A percentile compares a stretch with the other conserved stretches of the same genome.
These are phyloP conservation scores for Poeciliopsis paucimaculata DNA, from an alignment of 2,797 vertebrate genomes.

Conservation along the genomic window DNA sequence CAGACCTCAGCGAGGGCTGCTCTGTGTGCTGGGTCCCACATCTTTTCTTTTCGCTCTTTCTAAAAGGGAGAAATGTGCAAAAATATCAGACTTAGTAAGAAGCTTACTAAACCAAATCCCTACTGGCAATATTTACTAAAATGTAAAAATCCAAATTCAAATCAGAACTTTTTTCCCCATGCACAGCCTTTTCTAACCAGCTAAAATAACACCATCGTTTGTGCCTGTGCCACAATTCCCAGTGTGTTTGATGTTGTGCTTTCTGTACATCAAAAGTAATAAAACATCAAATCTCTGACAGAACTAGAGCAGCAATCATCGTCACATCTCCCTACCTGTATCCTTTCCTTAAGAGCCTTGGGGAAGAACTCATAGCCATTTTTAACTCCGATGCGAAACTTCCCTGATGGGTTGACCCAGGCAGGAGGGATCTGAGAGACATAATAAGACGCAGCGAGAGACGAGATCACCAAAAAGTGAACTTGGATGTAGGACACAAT, in stretches of 20 bases:
- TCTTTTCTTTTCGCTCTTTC: slow-evolving; percentile 98
- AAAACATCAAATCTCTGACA: slow-evolving; percentile 9
- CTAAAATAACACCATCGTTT: neutral
- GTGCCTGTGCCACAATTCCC: neutral
- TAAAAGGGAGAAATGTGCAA: slow-evolving; percentile 55
- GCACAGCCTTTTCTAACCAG: neutral
- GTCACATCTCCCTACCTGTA: slow-evolving; percentile 83
- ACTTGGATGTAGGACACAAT: slow-evolving; percentile 6
- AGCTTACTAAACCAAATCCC: neutral
- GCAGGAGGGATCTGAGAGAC: slow-evolving; percentile 84
- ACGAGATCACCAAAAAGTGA: neutral
- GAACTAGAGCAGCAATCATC: slow-evolving; percentile 19
- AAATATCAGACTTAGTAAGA: neutral
- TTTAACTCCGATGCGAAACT: slow-evolving; percentile 96
- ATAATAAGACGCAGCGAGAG: slow-evolving; percentile 41
- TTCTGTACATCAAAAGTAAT: neutral
- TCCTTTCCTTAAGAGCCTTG: slow-evolving; percentile 96
- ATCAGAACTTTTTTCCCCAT: neutral
- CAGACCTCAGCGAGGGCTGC: slow-evolving; percentile 91
- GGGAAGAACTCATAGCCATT: slow-evolving; percentile 98
- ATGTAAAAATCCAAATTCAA: neutral
- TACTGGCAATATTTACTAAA: neutral
- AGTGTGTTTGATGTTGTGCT: neutral
- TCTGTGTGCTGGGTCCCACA: slow-evolving; percentile 95
- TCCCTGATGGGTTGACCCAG: slow-evolving; percentile 95